Evolutionary conservation across 2,113 vertebrate species (phyloP).

Genomic region (Grallaria varia): DNA sequence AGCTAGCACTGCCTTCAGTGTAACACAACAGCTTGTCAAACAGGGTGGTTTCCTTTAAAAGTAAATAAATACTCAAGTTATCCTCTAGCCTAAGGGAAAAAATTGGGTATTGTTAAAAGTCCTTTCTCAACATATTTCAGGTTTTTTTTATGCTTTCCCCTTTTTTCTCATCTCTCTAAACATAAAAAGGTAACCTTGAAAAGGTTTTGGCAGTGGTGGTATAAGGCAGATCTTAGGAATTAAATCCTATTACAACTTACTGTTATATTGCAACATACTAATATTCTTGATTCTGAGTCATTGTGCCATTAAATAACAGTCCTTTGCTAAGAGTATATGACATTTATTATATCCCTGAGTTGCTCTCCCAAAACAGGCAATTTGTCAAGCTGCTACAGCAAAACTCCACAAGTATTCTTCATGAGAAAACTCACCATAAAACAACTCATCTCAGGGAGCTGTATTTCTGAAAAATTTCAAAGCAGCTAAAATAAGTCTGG

Average conservation of each 20-base stretch:
- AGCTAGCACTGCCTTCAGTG: slow-evolving; percentile 46
- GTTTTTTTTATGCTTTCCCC: neutral
- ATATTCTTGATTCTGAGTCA: neutral
- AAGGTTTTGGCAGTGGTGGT: neutral
- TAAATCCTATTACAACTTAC: neutral
- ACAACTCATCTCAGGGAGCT: neutral
- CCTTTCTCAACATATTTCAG: neutral
- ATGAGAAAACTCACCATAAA: neutral
- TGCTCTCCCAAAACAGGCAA: neutral
- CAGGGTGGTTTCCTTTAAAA: slow-evolving; percentile 49
- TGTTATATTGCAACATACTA: neutral
- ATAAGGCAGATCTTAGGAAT: neutral
- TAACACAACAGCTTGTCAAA: slow-evolving; percentile 69
- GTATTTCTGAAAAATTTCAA: neutral
- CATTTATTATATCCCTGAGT: neutral
- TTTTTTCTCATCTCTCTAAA: neutral
- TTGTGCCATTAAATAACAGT: neutral
- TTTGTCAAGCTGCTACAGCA: neutral
- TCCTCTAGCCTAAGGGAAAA: slow-evolving; percentile 36
- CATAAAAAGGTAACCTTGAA: neutral
- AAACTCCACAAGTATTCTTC: neutral
- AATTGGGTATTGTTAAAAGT: neutral
- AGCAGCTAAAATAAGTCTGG: neutral
- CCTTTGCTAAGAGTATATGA: neutral
- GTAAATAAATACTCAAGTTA: slow-evolving; percentile 53